Evolutionary conservation across 2,797 vertebrate genomes (phyloP).

Genomic region (Rhincodon typus): DNA sequence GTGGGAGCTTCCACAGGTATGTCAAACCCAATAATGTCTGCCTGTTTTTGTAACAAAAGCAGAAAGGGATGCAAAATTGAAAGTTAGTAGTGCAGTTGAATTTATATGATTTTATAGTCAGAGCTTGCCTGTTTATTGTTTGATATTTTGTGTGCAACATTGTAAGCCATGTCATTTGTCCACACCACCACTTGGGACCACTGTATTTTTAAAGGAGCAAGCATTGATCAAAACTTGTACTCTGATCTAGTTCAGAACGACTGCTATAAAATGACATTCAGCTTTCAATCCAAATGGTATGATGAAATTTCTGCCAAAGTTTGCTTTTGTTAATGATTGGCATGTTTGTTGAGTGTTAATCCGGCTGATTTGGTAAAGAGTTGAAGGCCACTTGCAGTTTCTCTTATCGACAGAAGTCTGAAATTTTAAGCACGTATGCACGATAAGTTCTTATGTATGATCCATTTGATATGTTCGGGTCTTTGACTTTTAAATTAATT

Average conservation of each 20-base stretch:
- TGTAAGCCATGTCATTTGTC: background rate
- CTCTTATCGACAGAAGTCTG: background rate
- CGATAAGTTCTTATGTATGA: slow-evolving; percentile 38
- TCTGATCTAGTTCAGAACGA: background rate
- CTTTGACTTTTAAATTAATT: fast-evolving
- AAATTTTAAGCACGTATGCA: slow-evolving; percentile 40
- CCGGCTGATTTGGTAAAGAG: background rate
- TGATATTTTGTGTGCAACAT: background rate
- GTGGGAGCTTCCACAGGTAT: background rate
- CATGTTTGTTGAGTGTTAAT: background rate
- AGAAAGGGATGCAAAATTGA: background rate
- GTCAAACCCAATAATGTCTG: background rate
- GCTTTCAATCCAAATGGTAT: background rate
- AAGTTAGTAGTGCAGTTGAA: background rate
- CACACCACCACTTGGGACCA: background rate
- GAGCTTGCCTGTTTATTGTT: background rate
- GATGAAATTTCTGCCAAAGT: background rate
- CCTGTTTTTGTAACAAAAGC: background rate
- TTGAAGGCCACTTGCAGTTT: background rate
- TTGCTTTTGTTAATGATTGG: background rate
- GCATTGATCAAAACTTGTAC: background rate
- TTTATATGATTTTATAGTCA: background rate
- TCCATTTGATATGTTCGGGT: slow-evolving; percentile 26
- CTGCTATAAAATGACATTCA: background rate
- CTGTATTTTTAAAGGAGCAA: background rate